A percentile compares a stretch with the other conserved stretches of the same genome.
Evolutionary conservation across 1,140 invertebrate species (phyloP).

Genomic region (Ceratina australensis): DNA sequence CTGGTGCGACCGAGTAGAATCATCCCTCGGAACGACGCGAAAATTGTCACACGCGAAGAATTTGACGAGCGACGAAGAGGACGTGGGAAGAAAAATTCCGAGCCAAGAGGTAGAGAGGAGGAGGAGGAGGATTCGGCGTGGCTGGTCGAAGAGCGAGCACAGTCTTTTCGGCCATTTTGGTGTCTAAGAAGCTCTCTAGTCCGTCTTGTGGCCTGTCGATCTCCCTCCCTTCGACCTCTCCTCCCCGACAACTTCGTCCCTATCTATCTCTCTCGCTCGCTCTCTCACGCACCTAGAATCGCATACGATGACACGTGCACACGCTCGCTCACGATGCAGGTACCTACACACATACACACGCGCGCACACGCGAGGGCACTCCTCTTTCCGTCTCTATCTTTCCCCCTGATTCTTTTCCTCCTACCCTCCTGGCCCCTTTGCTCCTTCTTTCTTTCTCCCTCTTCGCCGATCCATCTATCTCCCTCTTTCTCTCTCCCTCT

Average conservation of each 20-base stretch:
- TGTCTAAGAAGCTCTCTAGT: conserved; percentile 63
- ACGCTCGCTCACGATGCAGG: conserved; percentile 47
- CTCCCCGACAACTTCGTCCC: conserved; percentile 26
- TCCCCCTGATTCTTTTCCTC: conserved; percentile 29
- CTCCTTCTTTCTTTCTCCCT: no score
- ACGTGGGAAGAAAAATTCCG: neutral
- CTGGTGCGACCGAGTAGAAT: neutral
- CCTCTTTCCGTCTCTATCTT: conserved; percentile 17
- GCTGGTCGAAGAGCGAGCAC: conserved; percentile 33
- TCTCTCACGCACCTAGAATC: conserved; percentile 51
- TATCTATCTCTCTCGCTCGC: neutral
- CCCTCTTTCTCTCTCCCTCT: neutral
- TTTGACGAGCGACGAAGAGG: no score
- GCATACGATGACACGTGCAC: conserved; percentile 65
- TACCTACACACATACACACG: conserved; percentile 3
- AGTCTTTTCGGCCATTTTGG: conserved; percentile 69
- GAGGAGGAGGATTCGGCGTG: conserved; percentile 53
- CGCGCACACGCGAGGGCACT: conserved; percentile 48
- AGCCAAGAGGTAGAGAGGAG: neutral
- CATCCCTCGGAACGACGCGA: neutral
- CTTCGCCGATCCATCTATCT: conserved; percentile 17
- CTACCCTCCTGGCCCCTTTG: neutral
- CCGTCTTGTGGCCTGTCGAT: conserved; percentile 49
- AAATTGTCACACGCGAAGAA: neutral
- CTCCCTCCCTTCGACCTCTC: conserved; percentile 43